These are phyloP conservation scores for Gorsachius goisagi DNA, from an alignment of 2,113 vertebrate species.

Conservation along the genomic window DNA sequence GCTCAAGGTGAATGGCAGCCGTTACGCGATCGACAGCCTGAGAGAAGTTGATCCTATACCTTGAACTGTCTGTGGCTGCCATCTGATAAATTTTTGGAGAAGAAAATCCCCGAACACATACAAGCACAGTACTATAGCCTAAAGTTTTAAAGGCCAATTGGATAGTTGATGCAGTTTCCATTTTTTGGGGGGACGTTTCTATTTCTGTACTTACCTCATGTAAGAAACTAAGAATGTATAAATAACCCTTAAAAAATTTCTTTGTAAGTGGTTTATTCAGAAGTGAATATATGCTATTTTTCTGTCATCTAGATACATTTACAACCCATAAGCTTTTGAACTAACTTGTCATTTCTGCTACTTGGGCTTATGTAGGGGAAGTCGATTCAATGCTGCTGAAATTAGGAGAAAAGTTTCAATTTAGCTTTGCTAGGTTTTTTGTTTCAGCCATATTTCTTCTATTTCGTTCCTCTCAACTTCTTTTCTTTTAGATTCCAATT, in stretches of 20 bases:
- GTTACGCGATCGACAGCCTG: neutral
- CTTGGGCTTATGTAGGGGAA: neutral
- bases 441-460: neutral
- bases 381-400: neutral
- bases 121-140: neutral
- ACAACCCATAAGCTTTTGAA: neutral
- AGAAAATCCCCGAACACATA: neutral
- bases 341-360: neutral
- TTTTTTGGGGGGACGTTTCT: neutral
- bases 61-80: neutral
- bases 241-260: neutral
- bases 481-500: neutral
- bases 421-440: neutral
- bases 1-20: conserved; percentile 4
- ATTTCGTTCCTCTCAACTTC: neutral
- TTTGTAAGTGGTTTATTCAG: neutral
- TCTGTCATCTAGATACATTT: neutral
- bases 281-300: neutral
- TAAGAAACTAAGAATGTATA: neutral
- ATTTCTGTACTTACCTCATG: neutral
- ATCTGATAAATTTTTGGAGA: neutral
- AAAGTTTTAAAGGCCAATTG: neutral
- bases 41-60: neutral
- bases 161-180: neutral
- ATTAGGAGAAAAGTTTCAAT: neutral